Base-by-base conservation (phyloP, 2,797 vertebrate species). In the Echeneis naucrates region DNA sequence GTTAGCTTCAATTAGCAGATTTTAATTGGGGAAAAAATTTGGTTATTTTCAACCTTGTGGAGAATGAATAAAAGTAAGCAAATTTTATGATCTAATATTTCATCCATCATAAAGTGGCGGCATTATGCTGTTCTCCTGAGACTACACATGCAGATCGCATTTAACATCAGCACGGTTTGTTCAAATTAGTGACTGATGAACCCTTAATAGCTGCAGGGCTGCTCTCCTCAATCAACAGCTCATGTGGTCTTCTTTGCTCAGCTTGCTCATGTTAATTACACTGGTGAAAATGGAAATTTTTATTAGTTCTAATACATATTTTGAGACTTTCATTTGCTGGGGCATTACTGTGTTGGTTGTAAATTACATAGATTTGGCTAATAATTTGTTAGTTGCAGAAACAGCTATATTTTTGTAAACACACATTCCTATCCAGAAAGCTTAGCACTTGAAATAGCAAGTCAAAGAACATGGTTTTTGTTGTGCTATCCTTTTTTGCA, bases 131-230 rank as follows among this genome's bases (percentile, higher is more conserved):
- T 8, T 40, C 8, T 72, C 6, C 5, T 12, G 66, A 59, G 53
- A 30, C 30, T 30, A 27, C 51, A 52, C 19, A 9, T 61, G 51
- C 51, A 70, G 65, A 76, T 62, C 64, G 23, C 37, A 38, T 83
- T 82, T 66, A 40, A 65, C 38, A 37, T 68, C 52, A 51, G 47
- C 60, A 58, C 56, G 53, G 47, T 68, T 76, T 78, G 68, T 80
- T 84, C 62, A 82, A 80, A 91, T 91, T 84, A 92, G 83, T 17
- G 32, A 35, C 68, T 88, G 81, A 88, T 91, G 77, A 89, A 83
- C 71, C 82, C 84, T 83, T 88, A 89, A 88, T 89, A 52, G 75
- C 74, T 81, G 71, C 64, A 59, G 57, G 48, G 62, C 53, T 38
- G 62, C 68, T 81, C 54, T 54, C 54, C 57, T 81, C 62, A 67